Percentiles rank a stretch among this genome's conserved stretches.
phyloP scores from a whole-genome alignment of 1,140 invertebrate genomes.

The Diabrotica virgifera region DNA sequence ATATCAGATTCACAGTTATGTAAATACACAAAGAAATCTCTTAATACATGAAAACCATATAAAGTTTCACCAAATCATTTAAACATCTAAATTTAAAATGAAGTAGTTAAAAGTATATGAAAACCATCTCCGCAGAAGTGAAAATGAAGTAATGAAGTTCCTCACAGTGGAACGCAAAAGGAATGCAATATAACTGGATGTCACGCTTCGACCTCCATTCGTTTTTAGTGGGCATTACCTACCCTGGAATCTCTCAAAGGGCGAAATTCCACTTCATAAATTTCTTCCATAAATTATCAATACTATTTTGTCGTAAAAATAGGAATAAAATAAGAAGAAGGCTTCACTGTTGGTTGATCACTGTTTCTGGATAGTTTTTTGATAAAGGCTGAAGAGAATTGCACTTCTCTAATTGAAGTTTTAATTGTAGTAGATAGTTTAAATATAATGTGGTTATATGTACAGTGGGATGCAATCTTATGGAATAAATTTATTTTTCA shows the following conservation, averaged over 20 bases:
- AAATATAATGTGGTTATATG: too few relatives aligned
- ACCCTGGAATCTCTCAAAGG: constrained; percentile 10
- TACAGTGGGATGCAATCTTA: too few relatives aligned
- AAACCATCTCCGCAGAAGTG: background rate
- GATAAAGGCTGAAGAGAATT: too few relatives aligned
- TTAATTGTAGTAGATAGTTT: too few relatives aligned
- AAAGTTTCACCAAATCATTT: background rate
- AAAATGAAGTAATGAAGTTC: constrained; percentile 7
- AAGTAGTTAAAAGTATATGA: constrained; percentile 11
- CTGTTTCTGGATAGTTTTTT: too few relatives aligned
- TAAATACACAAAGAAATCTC: background rate
- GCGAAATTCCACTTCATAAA: constrained; percentile 14
- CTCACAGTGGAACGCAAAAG: constrained; percentile 1
- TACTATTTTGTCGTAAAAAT: too few relatives aligned
- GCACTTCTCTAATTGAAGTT: too few relatives aligned
- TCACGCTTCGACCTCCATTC: constrained; percentile 22
- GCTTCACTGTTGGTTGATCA: too few relatives aligned
- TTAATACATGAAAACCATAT: background rate
- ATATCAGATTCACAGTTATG: background rate
- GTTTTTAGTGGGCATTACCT: background rate
- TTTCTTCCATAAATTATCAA: background rate
- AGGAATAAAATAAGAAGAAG: too few relatives aligned
- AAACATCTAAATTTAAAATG: background rate
- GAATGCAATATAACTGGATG: constrained; percentile 22
- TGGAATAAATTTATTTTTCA: too few relatives aligned